These are phyloP conservation scores for Hyposmocoma kahamanoa DNA, from an alignment of 1,140 invertebrate genomes.

Conservation along the genomic window DNA sequence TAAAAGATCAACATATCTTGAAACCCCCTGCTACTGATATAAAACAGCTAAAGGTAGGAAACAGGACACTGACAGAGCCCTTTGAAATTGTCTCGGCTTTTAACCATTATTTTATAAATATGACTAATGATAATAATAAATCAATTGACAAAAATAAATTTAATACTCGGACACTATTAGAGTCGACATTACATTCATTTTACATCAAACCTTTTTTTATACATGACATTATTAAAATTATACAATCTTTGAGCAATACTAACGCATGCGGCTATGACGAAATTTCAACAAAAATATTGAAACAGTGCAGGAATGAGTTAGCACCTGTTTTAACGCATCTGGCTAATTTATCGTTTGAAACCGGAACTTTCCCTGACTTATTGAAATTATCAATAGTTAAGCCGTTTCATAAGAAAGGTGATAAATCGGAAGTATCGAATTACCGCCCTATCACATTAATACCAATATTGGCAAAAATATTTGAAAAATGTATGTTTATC, in stretches of 20 bases:
- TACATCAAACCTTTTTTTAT: background rate
- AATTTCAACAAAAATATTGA: background rate
- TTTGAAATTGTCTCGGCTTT: no score
- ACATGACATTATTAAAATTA: background rate
- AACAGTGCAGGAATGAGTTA: background rate
- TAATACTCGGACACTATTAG: no score
- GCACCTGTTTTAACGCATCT: background rate
- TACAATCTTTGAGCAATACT: background rate
- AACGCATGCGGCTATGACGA: background rate
- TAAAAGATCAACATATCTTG: no score
- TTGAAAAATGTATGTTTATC: background rate
- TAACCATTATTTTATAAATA: background rate
- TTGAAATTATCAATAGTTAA: background rate
- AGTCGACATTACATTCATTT: background rate
- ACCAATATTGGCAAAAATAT: background rate
- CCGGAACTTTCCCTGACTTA: background rate
- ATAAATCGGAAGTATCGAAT: background rate
- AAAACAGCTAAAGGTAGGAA: background rate
- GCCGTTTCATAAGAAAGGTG: background rate
- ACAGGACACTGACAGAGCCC: background rate
- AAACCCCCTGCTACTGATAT: background rate
- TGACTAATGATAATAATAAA: background rate
- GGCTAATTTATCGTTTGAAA: background rate
- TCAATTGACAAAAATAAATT: no score
- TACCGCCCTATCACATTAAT: background rate